Conservation (phyloP, 1,140 invertebrate species). For the Cotesia typhae region DNA sequence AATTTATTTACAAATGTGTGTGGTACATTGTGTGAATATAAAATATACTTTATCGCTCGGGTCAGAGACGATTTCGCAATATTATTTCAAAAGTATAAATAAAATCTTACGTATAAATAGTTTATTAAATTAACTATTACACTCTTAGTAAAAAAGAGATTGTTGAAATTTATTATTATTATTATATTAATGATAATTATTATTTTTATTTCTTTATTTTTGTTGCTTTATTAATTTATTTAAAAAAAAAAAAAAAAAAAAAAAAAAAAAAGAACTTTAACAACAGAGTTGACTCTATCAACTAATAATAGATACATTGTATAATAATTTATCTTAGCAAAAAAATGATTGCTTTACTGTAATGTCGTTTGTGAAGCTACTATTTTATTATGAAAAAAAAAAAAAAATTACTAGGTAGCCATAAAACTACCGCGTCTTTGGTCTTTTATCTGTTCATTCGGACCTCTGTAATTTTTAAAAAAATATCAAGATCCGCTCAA, state of each 20-base stretch:
- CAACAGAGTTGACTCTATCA: background rate
- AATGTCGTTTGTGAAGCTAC: slow-evolving; percentile 8
- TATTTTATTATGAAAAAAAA: slow-evolving; percentile 8
- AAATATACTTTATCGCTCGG: slow-evolving; percentile 48
- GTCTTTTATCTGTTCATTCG: slow-evolving; percentile 39
- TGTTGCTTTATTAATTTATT: slow-evolving; percentile 22
- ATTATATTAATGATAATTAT: no score
- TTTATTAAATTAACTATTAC: slow-evolving; percentile 53
- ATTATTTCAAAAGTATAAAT: slow-evolving; percentile 53
- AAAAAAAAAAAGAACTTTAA: background rate
- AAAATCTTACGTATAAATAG: slow-evolving; percentile 54
- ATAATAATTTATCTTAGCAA: slow-evolving; percentile 32
- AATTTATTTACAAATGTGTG: slow-evolving; percentile 59
- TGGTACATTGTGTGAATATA: slow-evolving; percentile 50
- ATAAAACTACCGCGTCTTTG: slow-evolving; percentile 57
- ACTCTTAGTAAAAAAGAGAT: slow-evolving; percentile 36
- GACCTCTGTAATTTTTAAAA: slow-evolving; percentile 10
- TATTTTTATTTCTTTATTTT: background rate
- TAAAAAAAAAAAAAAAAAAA: background rate
- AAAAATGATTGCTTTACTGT: slow-evolving; percentile 38
- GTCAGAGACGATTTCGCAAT: slow-evolving; percentile 43
- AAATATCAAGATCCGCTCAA: background rate
- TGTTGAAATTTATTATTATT: slow-evolving; percentile 10
- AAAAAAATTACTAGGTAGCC: slow-evolving; percentile 46
- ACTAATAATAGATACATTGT: background rate